A percentile compares a stretch with the other conserved stretches of the same genome.
phyloP scores from a whole-genome alignment of 2,888 invertebrate genomes.

The Temnothorax ravouxi region DNA sequence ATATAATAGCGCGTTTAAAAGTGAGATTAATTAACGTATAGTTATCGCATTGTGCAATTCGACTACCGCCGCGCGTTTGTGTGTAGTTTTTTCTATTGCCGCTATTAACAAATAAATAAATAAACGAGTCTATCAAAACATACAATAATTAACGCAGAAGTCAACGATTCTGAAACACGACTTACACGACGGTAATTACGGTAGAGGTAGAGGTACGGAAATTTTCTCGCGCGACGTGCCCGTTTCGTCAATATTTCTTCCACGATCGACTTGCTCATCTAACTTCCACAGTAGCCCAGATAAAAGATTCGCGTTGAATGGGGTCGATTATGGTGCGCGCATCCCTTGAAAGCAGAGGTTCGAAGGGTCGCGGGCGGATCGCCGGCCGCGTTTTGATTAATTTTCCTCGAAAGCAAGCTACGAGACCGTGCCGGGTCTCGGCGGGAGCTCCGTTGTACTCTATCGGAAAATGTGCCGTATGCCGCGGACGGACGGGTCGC shows the following conservation, averaged over 20 bases:
- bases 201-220: background rate
- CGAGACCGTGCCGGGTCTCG: conserved; percentile 4
- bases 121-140: no score
- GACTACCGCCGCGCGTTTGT: background rate
- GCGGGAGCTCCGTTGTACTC: conserved; percentile 75
- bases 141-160: no score
- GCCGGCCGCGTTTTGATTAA: background rate
- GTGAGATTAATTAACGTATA: conserved; percentile 17
- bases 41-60: background rate
- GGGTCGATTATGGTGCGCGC: background rate
- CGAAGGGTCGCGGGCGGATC: background rate
- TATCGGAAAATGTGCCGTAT: conserved; percentile 81
- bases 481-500: conserved; percentile 73
- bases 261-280: background rate
- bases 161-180: no score
- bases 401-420: conserved; percentile 42
- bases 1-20: background rate
- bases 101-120: background rate
- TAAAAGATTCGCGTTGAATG: background rate
- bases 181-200: no score
- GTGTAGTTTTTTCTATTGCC: background rate
- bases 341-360: background rate
- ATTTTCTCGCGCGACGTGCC: background rate
- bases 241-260: background rate
- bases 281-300: no score